These are phyloP conservation scores for Diuraphis noxia DNA, from an alignment of 1,140 invertebrate species.

Conservation along the genomic window DNA sequence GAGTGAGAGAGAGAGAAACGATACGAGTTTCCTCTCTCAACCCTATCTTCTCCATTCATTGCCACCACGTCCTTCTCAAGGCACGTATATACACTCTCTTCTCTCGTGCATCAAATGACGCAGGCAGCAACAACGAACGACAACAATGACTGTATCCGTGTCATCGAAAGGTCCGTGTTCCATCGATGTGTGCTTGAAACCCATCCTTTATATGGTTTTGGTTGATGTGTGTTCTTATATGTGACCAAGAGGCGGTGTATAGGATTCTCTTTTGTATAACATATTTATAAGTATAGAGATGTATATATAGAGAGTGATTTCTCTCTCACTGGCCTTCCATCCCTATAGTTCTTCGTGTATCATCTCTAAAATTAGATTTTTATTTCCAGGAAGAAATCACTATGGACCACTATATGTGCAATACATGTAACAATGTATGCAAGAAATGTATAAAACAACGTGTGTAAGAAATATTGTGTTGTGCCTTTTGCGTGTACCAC, in stretches of 20 bases:
- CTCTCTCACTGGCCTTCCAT: not conserved
- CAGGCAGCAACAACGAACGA: not conserved
- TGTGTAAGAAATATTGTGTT: not conserved
- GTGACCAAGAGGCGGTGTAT: not conserved
- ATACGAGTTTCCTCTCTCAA: not conserved
- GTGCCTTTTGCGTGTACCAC: not conserved
- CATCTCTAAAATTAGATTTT: not conserved
- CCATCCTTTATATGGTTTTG: not conserved
- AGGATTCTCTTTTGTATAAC: not conserved
- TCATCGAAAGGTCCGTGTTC: not conserved
- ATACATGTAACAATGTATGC: not conserved
- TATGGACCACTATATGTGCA: not conserved
- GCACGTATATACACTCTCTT: not conserved
- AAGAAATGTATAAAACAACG: no score
- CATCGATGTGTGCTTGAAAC: not conserved
- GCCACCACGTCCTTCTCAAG: not conserved
- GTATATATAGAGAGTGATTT: not conserved
- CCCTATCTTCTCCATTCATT: not conserved
- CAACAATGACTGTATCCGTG: constrained; percentile 11
- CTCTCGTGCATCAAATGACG: not conserved
- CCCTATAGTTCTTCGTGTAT: not conserved
- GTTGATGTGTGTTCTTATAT: not conserved
- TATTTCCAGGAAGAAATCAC: not conserved
- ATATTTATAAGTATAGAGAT: not conserved
- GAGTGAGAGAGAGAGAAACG: not conserved